phyloP scores from a whole-genome alignment of 2,888 invertebrate genomes.

The Diaprepes abbreviatus region DNA sequence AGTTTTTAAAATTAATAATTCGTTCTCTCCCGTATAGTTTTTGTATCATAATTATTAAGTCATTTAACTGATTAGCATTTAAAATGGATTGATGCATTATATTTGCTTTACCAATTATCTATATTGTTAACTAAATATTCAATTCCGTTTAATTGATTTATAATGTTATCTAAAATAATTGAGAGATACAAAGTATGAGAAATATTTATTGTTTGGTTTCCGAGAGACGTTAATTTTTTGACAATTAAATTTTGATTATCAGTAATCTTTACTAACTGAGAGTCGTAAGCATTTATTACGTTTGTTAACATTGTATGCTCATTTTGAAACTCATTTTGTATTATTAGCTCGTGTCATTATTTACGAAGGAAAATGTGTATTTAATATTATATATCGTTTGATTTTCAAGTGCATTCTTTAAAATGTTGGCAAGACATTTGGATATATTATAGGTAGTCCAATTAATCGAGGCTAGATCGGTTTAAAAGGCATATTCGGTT shows the following conservation, averaged over 20 bases:
- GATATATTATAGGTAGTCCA: no score
- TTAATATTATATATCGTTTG: no score
- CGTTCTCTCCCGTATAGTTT: neutral
- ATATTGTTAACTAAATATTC: slow-evolving; percentile 8
- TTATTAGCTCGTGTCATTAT: neutral
- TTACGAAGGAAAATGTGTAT: no score
- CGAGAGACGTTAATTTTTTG: slow-evolving; percentile 1
- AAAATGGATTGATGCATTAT: slow-evolving; percentile 21
- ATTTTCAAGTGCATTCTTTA: no score
- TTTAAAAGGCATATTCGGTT: no score
- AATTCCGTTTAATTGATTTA: slow-evolving; percentile 4
- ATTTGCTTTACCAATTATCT: slow-evolving; percentile 16
- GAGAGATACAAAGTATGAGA: neutral
- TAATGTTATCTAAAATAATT: neutral
- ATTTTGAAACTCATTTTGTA: neutral
- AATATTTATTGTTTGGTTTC: neutral
- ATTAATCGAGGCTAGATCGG: no score
- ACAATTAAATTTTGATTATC: neutral
- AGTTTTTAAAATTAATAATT: neutral
- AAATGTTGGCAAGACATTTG: no score
- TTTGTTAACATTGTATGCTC: neutral
- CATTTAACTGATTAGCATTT: slow-evolving; percentile 2
- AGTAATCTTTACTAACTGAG: neutral
- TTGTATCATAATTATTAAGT: neutral
- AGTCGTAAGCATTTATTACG: neutral